A percentile compares a stretch with the other conserved stretches of the same genome.
These are phyloP conservation scores for Sebastes hubbsi DNA, from an alignment of 2,797 vertebrate species.

Conservation along the genomic window DNA sequence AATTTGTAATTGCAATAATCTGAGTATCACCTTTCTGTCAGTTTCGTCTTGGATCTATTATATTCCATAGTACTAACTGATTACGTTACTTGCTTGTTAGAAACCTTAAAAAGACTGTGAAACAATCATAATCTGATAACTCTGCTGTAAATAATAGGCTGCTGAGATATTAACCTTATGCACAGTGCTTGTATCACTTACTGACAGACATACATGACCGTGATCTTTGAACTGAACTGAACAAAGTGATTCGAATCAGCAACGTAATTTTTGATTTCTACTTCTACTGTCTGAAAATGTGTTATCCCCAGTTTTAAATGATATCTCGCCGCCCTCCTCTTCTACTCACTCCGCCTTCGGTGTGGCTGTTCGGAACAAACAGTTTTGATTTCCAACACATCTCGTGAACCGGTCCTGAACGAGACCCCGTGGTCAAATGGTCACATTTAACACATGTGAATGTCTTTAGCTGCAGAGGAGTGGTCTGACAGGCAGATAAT, in stretches of 20 bases:
- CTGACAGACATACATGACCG: background rate
- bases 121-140: no score
- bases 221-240: background rate
- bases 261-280: background rate
- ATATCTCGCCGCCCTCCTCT: background rate
- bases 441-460: background rate
- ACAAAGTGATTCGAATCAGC: background rate
- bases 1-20: no score
- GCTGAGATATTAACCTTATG: no score
- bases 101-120: no score
- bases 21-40: no score
- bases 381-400: background rate
- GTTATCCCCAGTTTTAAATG: background rate
- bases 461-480: background rate
- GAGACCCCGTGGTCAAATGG: background rate
- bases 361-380: background rate
- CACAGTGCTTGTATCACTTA: background rate
- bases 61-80: no score
- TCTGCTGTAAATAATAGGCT: no score
- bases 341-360: background rate
- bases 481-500: constrained; percentile 5
- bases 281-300: background rate
- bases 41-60: no score
- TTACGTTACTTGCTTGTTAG: no score
- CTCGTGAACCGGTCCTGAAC: background rate